Evolutionary conservation across 2,888 invertebrate genomes (phyloP), one percentile per base, ranked within the genome.

Genomic region (Drosophila paramelanica): DNA sequence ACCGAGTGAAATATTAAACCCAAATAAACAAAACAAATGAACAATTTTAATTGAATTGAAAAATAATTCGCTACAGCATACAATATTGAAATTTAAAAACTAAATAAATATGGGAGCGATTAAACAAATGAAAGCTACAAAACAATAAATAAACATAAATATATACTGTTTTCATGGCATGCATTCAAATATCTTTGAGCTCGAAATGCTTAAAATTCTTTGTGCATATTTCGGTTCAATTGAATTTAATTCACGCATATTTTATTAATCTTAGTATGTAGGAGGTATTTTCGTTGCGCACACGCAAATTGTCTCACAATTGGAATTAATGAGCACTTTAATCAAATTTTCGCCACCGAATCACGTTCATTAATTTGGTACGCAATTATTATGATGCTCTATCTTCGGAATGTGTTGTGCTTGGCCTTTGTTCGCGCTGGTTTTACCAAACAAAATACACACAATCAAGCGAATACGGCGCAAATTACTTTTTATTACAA

Each of bases 401-500:
- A 58, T 59, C 67, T 49, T 42, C n/a, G 43, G 46, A 53, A 65
- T 65, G 67, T 45, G 38, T 27, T 8, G 41, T 8, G 41, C 33
- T n/a, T 14, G 17, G 52, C 42, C 64, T 52, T 59, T 45, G 61
- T 52, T 33, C 36, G n/a, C 33, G 57, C 17, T 61, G 62, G 59
- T 75, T 62, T 62, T 67, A 64, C 42, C 71, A 84, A 85, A 81
- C 81, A 81, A 84, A 87, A 87, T 77, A 81, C 84, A 67, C 72
- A 87, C 87, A 84, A 84, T 84, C 84, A 84, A 77, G 87, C 74
- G 77, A 77, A 79, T 81, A 77, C 69, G 57, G 62, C 77, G 73
- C 73, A 87, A 84, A 87, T 84, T 84, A 84, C 84, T 84, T 84
- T 84, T 81, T 81, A 84, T 84, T 84, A 84, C 87, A 81, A 84